A percentile compares a stretch with the other conserved stretches of the same genome.
These are phyloP conservation scores for Hetaerina americana DNA, from an alignment of 1,140 invertebrate genomes.

Conservation along the genomic window DNA sequence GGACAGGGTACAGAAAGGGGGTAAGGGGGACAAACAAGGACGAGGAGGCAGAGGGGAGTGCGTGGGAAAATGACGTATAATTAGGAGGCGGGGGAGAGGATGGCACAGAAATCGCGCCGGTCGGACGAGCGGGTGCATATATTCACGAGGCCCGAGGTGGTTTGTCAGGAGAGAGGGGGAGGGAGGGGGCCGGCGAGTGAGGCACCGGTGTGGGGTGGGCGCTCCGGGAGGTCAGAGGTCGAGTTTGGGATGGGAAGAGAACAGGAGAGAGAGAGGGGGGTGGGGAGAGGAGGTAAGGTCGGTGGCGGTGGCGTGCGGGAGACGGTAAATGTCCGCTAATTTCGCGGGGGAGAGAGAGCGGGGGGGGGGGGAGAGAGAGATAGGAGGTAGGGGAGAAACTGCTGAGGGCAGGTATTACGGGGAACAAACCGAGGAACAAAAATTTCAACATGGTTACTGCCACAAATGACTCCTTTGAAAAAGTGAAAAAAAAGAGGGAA, in stretches of 20 bases:
- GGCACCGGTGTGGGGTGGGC: too few species aligned
- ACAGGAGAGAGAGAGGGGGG: neutral
- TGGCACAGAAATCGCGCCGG: neutral
- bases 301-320: neutral
- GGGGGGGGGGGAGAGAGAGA: too few species aligned
- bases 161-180: too few species aligned
- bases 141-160: too few species aligned
- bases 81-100: neutral
- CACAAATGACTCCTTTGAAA: neutral
- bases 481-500: neutral
- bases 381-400: too few species aligned
- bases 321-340: neutral
- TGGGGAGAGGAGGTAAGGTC: neutral
- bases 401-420: neutral
- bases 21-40: neutral
- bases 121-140: too few species aligned
- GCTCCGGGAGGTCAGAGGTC: too few species aligned
- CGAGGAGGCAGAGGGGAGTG: neutral
- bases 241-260: too few species aligned
- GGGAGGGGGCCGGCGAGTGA: too few species aligned
- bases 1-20: neutral
- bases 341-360: too few species aligned
- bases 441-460: neutral
- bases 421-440: neutral
- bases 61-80: neutral